Base-by-base conservation (phyloP, 2,888 invertebrate species). In the Gymnoscelis rufifasciata region DNA sequence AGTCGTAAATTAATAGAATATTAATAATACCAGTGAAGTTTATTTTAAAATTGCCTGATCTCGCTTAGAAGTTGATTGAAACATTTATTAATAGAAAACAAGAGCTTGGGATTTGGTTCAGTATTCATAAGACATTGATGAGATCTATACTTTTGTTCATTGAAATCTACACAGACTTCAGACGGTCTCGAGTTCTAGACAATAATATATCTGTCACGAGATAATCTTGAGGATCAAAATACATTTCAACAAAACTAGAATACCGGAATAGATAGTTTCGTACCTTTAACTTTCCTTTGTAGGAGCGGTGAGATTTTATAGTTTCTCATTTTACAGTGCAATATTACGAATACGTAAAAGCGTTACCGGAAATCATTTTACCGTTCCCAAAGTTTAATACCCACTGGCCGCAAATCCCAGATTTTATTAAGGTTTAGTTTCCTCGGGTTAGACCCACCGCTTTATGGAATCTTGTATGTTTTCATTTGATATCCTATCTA, bases 401-500 rank as follows among this genome's bases (percentile, higher is more conserved):
- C n/a, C 39, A 51, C 43, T 49, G 48, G 42, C 35, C 44, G 38
- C 51, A 30, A 49, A 49, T 43, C 39, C 42, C 40, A 43, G 43
- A 53, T 38, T 53, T 56, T 56, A 53, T 51, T 51, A 39, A 40
- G 53, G 52, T 43, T 53, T 52, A 45, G 37, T 40, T 51, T 38
- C 47, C 45, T 8, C 47, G 47, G 43, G 41, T 47, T 38, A 26
- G 39, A 14, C 33, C 27, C 30, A 38, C 30, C 35, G 35, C 47
- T 56, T 56, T 50, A 53, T 47, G 36, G 44, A 48, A 51, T 52
- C 44, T 38, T 47, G 44, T 44, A 51, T 51, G 47, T 52, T 56
- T 46, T 44, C 29, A 45, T 47, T 54, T 38, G 30, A 33, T 38
- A 39, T 40, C 10, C 13, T 38, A 47, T 41, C 30, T 41, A 47